A percentile compares a stretch with the other conserved stretches of the same genome.
Evolutionary conservation across 1,140 invertebrate species (phyloP).

Genomic region (Aphelenchoides avenae): DNA sequence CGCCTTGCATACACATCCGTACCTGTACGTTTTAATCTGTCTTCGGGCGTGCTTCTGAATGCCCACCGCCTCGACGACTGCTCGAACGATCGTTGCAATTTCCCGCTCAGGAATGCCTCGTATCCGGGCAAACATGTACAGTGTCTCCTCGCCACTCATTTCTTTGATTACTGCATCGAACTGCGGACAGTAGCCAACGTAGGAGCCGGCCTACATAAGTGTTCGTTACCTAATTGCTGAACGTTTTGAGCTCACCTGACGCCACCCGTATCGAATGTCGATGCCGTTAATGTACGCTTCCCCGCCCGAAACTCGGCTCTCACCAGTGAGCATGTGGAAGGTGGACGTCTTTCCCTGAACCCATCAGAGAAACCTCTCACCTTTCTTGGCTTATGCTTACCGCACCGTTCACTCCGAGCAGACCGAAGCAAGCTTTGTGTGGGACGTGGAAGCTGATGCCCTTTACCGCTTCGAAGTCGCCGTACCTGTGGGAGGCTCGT

Average conservation of each 20-base stretch:
- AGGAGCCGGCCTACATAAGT: slow-evolving; percentile 21
- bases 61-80: slow-evolving; percentile 47
- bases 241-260: slow-evolving; percentile 23
- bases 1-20: too few species aligned
- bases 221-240: slow-evolving; percentile 4
- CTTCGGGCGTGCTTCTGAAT: slow-evolving; percentile 45
- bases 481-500: slow-evolving; percentile 38
- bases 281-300: slow-evolving; percentile 62
- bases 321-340: slow-evolving; percentile 73
- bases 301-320: slow-evolving; percentile 68
- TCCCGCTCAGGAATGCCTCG: slow-evolving; percentile 40
- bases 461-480: slow-evolving; percentile 51
- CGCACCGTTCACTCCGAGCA: slow-evolving; percentile 51
- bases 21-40: slow-evolving; percentile 52
- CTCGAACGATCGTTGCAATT: slow-evolving; percentile 35
- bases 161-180: slow-evolving; percentile 72
- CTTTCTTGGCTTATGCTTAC: too few species aligned
- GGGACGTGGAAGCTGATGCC: slow-evolving; percentile 49
- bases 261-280: slow-evolving; percentile 56
- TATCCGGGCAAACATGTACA: slow-evolving; percentile 61
- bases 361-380: too few species aligned
- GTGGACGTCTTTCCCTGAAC: slow-evolving; percentile 68
- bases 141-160: slow-evolving; percentile 67
- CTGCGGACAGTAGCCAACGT: slow-evolving; percentile 66
- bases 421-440: slow-evolving; percentile 40